Evolutionary conservation across 2,113 vertebrate species (phyloP).

Genomic region (Dermatemys mawii): DNA sequence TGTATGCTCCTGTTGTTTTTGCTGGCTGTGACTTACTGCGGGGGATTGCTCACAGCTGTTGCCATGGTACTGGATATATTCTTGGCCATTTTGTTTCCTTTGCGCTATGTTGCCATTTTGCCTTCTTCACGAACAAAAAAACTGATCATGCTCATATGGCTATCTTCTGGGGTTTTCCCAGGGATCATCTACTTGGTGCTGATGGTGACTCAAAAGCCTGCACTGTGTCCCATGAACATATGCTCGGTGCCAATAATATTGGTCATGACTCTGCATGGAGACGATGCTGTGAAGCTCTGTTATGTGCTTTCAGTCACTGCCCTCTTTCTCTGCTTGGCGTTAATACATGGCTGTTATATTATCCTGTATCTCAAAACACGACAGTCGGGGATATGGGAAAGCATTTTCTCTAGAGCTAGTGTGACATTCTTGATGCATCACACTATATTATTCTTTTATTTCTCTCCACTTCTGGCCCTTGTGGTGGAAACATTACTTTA

Average conservation of each 20-base stretch:
- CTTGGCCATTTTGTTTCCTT: conserved; percentile 78
- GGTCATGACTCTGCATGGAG: conserved; percentile 75
- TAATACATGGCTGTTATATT: conserved; percentile 79
- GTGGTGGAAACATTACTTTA: conserved; percentile 76
- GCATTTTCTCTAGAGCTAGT: conserved; percentile 77
- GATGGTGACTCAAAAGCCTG: conserved; percentile 59
- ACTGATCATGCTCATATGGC: conserved; percentile 70
- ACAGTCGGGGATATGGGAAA: conserved; percentile 76
- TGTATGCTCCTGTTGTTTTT: conserved; percentile 78
- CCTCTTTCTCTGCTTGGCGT: conserved; percentile 76
- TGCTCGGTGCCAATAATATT: conserved; percentile 78
- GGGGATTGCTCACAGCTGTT: conserved; percentile 79
- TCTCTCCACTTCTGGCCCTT: conserved; percentile 79
- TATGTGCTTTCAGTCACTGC: conserved; percentile 72
- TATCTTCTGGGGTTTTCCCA: conserved; percentile 68
- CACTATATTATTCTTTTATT: conserved; percentile 80
- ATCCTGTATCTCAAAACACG: conserved; percentile 80
- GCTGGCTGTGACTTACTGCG: conserved; percentile 74
- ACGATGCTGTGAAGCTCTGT: conserved; percentile 69
- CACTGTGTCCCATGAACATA: conserved; percentile 63
- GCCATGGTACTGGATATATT: conserved; percentile 81
- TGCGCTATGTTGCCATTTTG: conserved; percentile 77
- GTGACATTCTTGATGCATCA: conserved; percentile 85
- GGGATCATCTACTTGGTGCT: conserved; percentile 75
- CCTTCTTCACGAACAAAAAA: conserved; percentile 72